Percentiles rank a stretch among this genome's conserved stretches.
Evolutionary conservation across 2,797 vertebrate genomes (phyloP).

Genomic region (Strix occidentalis): DNA sequence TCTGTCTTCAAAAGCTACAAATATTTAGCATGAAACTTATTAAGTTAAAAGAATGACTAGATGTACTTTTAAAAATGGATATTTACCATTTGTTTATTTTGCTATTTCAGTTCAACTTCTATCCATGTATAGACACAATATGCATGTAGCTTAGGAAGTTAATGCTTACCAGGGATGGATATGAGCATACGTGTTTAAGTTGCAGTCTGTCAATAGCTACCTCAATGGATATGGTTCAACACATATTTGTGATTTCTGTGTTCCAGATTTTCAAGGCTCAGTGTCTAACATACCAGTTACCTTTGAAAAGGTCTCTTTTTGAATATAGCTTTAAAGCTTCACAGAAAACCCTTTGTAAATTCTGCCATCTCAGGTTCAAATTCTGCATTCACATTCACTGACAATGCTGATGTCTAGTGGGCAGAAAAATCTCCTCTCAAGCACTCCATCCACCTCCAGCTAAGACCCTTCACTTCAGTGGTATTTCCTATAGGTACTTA

Average conservation of each 20-base stretch:
- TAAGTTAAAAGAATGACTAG: neutral
- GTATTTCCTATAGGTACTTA: neutral
- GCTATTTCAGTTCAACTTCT: neutral
- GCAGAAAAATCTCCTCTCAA: neutral
- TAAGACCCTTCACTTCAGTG: neutral
- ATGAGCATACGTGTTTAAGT: neutral
- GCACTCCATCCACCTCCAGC: neutral
- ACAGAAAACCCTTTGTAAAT: neutral
- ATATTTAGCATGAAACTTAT: neutral
- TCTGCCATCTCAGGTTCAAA: neutral
- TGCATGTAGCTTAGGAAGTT: neutral
- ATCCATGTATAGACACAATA: neutral
- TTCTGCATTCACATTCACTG: neutral
- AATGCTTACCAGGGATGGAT: neutral
- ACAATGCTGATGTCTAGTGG: neutral
- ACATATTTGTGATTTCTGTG: neutral
- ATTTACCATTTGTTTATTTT: neutral
- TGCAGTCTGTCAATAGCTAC: neutral
- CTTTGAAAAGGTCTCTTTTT: neutral
- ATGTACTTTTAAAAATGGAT: neutral
- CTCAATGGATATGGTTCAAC: neutral
- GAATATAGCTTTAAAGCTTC: neutral
- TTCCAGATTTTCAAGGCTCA: neutral
- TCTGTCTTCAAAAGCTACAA: neutral
- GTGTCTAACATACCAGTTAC: neutral